These are phyloP conservation scores for Cheilosia impressa DNA, from an alignment of 2,888 invertebrate genomes.

Conservation along the genomic window DNA sequence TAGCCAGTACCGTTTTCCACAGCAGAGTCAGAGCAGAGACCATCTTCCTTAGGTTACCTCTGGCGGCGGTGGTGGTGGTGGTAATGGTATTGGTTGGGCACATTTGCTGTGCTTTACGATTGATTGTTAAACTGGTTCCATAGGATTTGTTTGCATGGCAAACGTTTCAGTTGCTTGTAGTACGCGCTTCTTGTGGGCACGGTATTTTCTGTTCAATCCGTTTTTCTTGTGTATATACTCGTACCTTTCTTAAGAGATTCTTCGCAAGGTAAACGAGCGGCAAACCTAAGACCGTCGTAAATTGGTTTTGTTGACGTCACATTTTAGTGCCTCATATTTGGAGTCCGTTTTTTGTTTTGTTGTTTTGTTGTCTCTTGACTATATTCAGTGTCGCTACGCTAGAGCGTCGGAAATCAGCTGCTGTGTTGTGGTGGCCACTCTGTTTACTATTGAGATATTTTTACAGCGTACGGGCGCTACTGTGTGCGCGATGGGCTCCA, in stretches of 20 bases:
- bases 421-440: constrained; percentile 25
- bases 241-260: constrained; percentile 71
- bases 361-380: constrained; percentile 30
- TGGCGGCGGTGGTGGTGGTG: constrained; percentile 56
- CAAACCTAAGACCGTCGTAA: constrained; percentile 62
- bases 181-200: constrained; percentile 78
- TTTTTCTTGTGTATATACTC: constrained; percentile 59
- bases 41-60: constrained; percentile 67
- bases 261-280: constrained; percentile 73
- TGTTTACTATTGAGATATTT: constrained; percentile 49
- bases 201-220: constrained; percentile 75
- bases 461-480: constrained; percentile 25
- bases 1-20: constrained; percentile 71
- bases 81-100: constrained; percentile 72
- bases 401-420: constrained; percentile 51
- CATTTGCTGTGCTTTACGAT: constrained; percentile 74
- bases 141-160: constrained; percentile 75
- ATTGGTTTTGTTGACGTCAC: constrained; percentile 61
- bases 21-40: constrained; percentile 62
- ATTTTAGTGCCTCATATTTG: constrained; percentile 52
- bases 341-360: constrained; percentile 41
- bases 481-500: constrained; percentile 22
- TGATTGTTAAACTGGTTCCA: constrained; percentile 76
- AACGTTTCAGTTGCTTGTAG: constrained; percentile 77
- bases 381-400: constrained; percentile 39